Conservation (phyloP, 2,797 vertebrate genomes). For the Brotogeris chrysoptera region DNA sequence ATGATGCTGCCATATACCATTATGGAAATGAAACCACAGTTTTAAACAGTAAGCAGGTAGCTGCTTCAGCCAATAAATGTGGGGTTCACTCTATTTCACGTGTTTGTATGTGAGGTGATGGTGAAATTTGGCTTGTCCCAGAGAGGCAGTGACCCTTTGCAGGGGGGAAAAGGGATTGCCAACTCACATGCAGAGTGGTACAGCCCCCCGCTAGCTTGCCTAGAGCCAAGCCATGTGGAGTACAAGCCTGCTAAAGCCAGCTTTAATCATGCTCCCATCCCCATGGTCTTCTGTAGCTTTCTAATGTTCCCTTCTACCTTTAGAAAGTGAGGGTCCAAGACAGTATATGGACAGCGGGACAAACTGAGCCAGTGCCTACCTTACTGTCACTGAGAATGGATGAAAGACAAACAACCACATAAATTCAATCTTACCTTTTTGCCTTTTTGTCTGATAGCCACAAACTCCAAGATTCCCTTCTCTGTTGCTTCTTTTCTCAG, state of each 20-base stretch:
- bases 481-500: background rate
- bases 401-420: background rate
- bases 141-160: background rate
- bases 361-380: background rate
- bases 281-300: background rate
- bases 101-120: background rate
- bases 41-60: background rate
- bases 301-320: background rate
- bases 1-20: background rate
- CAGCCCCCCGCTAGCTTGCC: rapidly evolving
- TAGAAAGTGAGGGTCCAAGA: background rate
- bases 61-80: background rate
- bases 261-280: background rate
- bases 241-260: background rate
- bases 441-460: background rate
- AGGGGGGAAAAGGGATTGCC: background rate
- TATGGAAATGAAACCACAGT: background rate
- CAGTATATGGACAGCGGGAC: background rate
- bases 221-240: background rate
- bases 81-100: background rate
- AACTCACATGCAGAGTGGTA: rapidly evolving
- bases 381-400: rapidly evolving
- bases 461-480: background rate
- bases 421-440: background rate
- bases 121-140: background rate